phyloP scores from a whole-genome alignment of 2,797 vertebrate genomes.

The Aldrovandia affinis region DNA sequence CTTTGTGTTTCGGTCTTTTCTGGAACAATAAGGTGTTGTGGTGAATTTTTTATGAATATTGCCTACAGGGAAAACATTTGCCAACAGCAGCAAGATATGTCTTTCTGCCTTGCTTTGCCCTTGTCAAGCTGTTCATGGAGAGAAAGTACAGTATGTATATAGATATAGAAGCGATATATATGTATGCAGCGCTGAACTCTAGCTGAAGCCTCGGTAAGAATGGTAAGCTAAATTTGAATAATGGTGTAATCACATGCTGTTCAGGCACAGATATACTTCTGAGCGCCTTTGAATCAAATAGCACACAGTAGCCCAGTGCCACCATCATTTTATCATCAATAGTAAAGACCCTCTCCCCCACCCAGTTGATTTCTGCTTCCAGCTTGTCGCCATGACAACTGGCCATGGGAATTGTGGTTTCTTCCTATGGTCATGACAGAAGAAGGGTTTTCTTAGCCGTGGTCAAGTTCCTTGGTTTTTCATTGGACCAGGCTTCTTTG shows the following conservation, averaged over 20 bases:
- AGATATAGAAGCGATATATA: background rate
- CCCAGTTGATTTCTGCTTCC: background rate
- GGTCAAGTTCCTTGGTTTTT: background rate
- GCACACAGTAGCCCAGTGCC: background rate
- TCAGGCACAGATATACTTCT: background rate
- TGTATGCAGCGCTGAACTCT: background rate
- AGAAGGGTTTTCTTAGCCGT: background rate
- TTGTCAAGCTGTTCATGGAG: background rate
- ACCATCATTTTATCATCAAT: background rate
- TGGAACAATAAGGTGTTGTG: constrained; percentile 4
- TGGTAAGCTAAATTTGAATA: background rate
- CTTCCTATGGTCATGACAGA: background rate
- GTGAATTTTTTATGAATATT: constrained; percentile 9
- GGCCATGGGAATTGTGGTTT: background rate
- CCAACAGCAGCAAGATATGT: background rate
- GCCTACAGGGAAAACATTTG: background rate
- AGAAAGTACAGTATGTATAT: background rate
- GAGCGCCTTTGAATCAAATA: background rate
- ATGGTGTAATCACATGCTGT: background rate
- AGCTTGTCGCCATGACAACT: constrained; percentile 12
- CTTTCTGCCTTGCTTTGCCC: background rate
- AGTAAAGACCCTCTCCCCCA: background rate
- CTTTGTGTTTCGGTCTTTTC: background rate
- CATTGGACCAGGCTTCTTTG: background rate
- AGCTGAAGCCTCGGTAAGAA: background rate